Percentiles rank a stretch among this genome's conserved stretches.
Evolutionary conservation across 1,140 invertebrate species (phyloP).

Genomic region (Camponotus floridanus): DNA sequence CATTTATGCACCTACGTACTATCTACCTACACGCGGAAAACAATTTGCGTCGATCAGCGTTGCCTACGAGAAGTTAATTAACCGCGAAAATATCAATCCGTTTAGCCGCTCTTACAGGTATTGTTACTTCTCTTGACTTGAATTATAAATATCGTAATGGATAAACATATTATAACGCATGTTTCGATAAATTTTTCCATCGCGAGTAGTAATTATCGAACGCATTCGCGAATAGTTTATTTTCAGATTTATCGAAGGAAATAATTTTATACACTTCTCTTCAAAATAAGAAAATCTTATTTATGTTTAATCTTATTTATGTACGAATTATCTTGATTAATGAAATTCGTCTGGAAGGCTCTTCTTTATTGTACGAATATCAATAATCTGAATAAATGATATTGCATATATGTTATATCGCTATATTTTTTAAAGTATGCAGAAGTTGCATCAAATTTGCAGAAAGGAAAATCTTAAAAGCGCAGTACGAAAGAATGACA

Average conservation of each 20-base stretch:
- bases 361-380: neutral
- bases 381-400: neutral
- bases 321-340: neutral
- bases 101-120: conserved; percentile 9
- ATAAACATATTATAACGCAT: neutral
- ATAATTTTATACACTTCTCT: neutral
- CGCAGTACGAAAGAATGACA: neutral
- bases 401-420: neutral
- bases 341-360: neutral
- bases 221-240: neutral
- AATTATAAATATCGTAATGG: conserved; percentile 19
- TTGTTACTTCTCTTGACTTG: neutral
- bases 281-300: neutral
- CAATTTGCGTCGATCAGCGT: neutral
- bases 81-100: conserved; percentile 28
- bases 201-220: neutral
- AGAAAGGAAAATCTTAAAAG: conserved; percentile 1
- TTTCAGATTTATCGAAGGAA: neutral
- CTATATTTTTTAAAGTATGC: neutral
- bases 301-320: neutral
- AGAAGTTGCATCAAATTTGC: too few relatives aligned
- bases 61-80: conserved; percentile 11
- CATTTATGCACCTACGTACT: conserved; percentile 24
- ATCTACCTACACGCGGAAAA: neutral
- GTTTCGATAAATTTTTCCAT: neutral